phyloP scores from a whole-genome alignment of 2,113 vertebrate genomes.

The Phocoena sinus region DNA sequence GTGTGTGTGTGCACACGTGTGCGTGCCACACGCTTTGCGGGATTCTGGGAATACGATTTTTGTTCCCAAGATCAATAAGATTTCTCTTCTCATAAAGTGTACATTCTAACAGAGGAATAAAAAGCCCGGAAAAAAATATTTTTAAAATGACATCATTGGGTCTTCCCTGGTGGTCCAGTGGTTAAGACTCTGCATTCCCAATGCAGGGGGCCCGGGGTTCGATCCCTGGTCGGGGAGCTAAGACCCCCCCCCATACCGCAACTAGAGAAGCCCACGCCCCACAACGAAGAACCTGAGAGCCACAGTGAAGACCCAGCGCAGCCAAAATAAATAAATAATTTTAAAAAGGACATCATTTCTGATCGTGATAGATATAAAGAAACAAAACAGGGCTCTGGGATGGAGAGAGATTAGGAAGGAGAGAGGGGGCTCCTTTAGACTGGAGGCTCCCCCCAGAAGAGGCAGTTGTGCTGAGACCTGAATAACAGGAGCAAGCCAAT shows the following conservation, averaged over 20 bases:
- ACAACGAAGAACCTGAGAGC: too few relatives aligned
- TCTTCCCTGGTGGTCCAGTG: too few relatives aligned
- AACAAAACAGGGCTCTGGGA: neutral
- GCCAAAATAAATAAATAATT: neutral
- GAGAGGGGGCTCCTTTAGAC: neutral
- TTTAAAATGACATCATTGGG: neutral
- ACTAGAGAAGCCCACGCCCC: too few relatives aligned
- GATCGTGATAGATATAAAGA: neutral
- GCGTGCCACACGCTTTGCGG: neutral
- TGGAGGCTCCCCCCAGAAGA: neutral
- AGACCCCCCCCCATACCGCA: too few relatives aligned
- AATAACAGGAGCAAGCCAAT: neutral
- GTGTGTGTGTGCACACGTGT: accelerated
- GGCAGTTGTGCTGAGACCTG: neutral
- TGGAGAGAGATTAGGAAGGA: neutral
- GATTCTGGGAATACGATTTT: neutral
- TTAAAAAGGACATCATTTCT: neutral
- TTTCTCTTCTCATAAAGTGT: neutral
- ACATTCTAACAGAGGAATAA: neutral
- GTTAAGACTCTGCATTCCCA: too few relatives aligned
- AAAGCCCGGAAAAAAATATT: neutral
- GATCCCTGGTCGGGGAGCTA: too few relatives aligned
- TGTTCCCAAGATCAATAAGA: neutral
- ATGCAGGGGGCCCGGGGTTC: too few relatives aligned
- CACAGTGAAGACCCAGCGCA: too few relatives aligned